Evolutionary conservation across 1,140 invertebrate species (phyloP), one percentile per base, ranked within the genome.

Genomic region (Halictus rubicundus): DNA sequence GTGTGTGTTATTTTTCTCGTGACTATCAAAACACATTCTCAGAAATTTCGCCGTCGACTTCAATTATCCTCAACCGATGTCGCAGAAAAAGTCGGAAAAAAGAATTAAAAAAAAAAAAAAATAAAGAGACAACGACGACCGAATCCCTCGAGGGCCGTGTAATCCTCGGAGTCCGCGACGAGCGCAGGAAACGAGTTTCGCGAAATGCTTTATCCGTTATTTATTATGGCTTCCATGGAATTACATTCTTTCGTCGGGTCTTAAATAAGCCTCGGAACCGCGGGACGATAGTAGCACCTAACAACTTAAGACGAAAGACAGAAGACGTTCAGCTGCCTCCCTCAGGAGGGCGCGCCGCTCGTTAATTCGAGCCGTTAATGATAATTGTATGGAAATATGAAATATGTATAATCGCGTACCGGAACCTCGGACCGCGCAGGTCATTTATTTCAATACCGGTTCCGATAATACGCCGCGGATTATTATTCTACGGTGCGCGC

Each of bases 351-450:
- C 46, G 57, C 68, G 52, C 46, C 52, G 73, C 78, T 84, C 80
- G 78, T 87, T 80, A 84, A 86, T 86, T 82, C 49, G 57, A 57
- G 21, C 49, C 76, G 64, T 75, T 86, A 80, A 87, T 82, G 84
- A 86, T 87, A 84, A 86, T 84, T 82, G 75, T 86, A 81, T 84
- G 78, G 80, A 84, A 87, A 82, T 86, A 84, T 82, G 69, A 87
- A 84, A 78, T 65, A 80, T 54, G 70, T 65, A 78, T 54, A 74
- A 10, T 54, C 23, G 23, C 32, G 78, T 9, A 39, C 57, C 37
- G 19, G 14, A 42, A 65, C 64, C 25, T 8, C 4, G 54, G 49
- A 46, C 32, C 59, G 77, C 59, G 77, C 65, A 37, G 57, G 46
- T 46, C 79, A 69, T 84, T 84, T 72, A 81, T 87, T 84, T 80